Evolutionary conservation across 2,888 invertebrate species (phyloP), one percentile per base, ranked within the genome.

Genomic region (Eudemis profundana): DNA sequence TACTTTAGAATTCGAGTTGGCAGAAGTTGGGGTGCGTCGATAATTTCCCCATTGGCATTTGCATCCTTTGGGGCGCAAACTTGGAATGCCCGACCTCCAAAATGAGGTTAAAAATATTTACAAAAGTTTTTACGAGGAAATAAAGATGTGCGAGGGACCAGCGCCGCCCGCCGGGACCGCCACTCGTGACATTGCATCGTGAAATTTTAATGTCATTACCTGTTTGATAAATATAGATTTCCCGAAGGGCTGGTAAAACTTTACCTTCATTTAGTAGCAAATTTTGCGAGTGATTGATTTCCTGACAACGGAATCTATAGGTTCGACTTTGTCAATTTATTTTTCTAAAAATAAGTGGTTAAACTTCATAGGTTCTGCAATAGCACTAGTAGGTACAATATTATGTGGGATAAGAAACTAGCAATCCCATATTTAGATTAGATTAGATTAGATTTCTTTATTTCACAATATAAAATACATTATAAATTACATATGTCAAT

Each of bases 1-100:
- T 79, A 75, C 77, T 77, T 77, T 74, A 72, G 69, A 72, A 75
- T 74, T 72, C 71, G 64, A 70, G 63, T 72, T 68, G 67, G 46
- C 60, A 15, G 19, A 67, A 70, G 69, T 71, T 70, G 64, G 36
- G 61, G 68, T 59, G 38, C 57, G 49, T 68, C 72, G 72, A 72
- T 75, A 74, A 72, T 73, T 72, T 69, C 67, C 61, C 66, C 74
- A 69, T 74, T 75, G 66, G 53, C 61, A 62, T 49, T 53, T 50
- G 27, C 21, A 46, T 38, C 49, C 42, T 53, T 29, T 27, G 19
- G 61, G 50, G 15, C 44, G n/a, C 19, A 36, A 61, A 56, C 54
- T 62, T 49, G 47, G 21, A 8, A 29, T 12, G 33, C 8, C 1
- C 15, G 1, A 15, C 27, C 29, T 51, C 46, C 4, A 14, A 36